Evolutionary conservation across 2,113 vertebrate species (phyloP).

Genomic region (Neodon shergylaensis): DNA sequence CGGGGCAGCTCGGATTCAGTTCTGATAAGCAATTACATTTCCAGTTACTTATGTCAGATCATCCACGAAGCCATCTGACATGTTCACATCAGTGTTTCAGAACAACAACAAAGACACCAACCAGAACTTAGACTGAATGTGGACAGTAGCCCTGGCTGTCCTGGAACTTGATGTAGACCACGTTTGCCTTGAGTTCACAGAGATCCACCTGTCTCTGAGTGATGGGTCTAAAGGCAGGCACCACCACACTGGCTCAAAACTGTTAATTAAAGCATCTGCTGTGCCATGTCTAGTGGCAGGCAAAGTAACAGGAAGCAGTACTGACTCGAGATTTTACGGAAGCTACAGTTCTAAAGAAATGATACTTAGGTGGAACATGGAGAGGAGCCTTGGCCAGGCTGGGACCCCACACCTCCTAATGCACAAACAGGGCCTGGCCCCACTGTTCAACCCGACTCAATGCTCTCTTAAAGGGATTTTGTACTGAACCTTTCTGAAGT

Average conservation of each 20-base stretch:
- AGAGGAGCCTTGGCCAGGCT: neutral
- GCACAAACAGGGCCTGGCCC: neutral
- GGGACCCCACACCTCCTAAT: neutral
- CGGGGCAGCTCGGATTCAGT: constrained; percentile 80
- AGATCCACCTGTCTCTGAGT: neutral
- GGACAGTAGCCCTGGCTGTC: neutral
- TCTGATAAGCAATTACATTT: constrained; percentile 77
- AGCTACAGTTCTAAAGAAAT: neutral
- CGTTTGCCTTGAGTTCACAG: neutral
- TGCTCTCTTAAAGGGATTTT: constrained; percentile 51
- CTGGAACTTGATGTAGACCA: neutral
- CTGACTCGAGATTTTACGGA: neutral
- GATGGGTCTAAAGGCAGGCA: neutral
- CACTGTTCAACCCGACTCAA: neutral
- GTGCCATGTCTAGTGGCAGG: neutral
- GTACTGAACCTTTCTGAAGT: constrained; percentile 66
- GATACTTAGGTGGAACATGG: neutral
- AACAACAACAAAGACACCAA: neutral
- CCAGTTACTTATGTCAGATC: constrained; percentile 66
- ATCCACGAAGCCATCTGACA: constrained; percentile 71
- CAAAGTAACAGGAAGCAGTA: constrained; percentile 19
- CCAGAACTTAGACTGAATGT: constrained; percentile 22
- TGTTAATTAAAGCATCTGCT: neutral
- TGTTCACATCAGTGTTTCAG: constrained; percentile 59
- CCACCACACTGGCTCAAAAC: neutral